phyloP scores from a whole-genome alignment of 2,797 vertebrate genomes.

The Meda fulgida region DNA sequence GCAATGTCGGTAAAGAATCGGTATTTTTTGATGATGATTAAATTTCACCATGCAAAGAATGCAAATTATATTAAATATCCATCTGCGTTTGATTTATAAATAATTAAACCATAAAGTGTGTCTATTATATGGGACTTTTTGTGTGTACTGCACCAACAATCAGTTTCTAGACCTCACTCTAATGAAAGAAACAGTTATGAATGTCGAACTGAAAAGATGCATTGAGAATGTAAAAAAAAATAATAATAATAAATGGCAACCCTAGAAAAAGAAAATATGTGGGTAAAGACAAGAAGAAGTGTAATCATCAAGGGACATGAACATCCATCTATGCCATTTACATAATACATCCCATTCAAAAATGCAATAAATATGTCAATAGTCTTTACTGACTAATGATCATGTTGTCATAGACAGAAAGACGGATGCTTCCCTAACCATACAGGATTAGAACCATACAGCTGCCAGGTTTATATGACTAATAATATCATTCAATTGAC shows the following conservation, averaged over 20 bases:
- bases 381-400: slow-evolving; percentile 53
- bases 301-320: slow-evolving; percentile 7
- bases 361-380: slow-evolving; percentile 51
- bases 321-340: slow-evolving; percentile 32
- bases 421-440: slow-evolving; percentile 45
- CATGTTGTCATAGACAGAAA: slow-evolving; percentile 43
- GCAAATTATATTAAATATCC: not conserved
- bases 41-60: not conserved
- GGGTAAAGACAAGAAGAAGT: slow-evolving; percentile 51
- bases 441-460: slow-evolving; percentile 24
- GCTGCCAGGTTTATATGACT: slow-evolving; percentile 26
- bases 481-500: slow-evolving; percentile 46
- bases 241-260: too few species aligned
- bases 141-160: not conserved
- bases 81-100: not conserved
- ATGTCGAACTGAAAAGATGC: not conserved
- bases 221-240: not conserved
- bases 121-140: not conserved
- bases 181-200: not conserved
- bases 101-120: not conserved
- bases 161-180: not conserved
- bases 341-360: slow-evolving; percentile 16
- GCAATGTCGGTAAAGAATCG: too few species aligned
- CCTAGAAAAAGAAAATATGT: not conserved
- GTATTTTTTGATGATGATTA: not conserved